A percentile compares a stretch with the other conserved stretches of the same genome.
Conservation (phyloP, 1,140 invertebrate genomes). For the Samia ricini region DNA sequence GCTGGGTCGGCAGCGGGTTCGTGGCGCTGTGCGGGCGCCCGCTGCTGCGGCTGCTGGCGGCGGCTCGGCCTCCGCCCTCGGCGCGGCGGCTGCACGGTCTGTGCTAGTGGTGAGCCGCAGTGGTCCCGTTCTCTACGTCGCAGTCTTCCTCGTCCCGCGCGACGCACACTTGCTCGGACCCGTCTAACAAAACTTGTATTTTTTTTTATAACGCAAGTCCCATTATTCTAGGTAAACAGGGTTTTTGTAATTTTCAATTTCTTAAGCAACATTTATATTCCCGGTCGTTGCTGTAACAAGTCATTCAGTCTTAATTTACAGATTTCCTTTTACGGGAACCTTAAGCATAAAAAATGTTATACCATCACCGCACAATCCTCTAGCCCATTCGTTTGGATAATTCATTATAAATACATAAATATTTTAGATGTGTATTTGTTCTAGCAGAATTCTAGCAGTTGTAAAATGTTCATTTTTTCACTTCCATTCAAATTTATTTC, state of each 20-base stretch:
- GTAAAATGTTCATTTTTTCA: background rate
- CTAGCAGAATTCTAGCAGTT: background rate
- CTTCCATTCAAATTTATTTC: background rate
- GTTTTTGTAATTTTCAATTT: background rate
- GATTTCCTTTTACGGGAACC: background rate
- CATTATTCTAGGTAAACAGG: background rate
- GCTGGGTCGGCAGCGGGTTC: constrained; percentile 51
- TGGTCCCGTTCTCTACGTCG: no score
- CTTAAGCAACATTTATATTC: background rate
- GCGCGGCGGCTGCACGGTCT: constrained; percentile 57
- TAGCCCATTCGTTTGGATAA: background rate
- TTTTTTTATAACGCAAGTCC: background rate
- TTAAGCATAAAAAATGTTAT: background rate
- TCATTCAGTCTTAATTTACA: background rate
- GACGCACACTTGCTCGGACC: background rate
- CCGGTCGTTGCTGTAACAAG: background rate
- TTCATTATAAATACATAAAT: background rate
- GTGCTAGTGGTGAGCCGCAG: constrained; percentile 45
- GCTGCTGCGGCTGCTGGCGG: constrained; percentile 52
- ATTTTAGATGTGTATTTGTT: background rate
- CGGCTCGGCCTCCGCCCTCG: constrained; percentile 45
- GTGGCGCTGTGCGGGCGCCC: constrained; percentile 62
- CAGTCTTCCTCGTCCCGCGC: no score
- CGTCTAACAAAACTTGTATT: background rate
- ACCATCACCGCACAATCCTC: background rate